phyloP scores from a whole-genome alignment of 37 sponge, comb jelly and placozoan species.

The Spongia lamella region DNA sequence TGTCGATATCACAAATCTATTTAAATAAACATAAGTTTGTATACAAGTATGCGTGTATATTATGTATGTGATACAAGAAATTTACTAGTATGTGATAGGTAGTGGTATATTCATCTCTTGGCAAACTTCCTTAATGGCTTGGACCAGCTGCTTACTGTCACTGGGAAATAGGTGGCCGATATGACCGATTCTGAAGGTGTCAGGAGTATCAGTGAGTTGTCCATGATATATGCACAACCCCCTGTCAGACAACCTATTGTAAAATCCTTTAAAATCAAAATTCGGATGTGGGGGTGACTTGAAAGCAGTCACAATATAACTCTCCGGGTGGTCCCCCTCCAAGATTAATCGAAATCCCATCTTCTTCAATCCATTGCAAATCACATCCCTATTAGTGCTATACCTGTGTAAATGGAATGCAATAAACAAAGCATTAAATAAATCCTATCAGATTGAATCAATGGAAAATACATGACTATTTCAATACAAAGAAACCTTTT shows the following conservation, averaged over 20 bases:
- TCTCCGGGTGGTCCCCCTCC: not conserved
- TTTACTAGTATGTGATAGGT: not conserved
- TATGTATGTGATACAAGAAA: not conserved
- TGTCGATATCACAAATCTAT: no score
- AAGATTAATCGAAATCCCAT: conserved; percentile 2
- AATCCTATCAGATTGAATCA: no score
- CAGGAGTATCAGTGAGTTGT: not conserved
- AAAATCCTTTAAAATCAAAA: conserved; percentile 11
- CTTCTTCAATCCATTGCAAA: conserved; percentile 1
- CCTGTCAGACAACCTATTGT: not conserved
- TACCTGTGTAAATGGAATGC: conserved; percentile 3
- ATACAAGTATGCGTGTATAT: no score
- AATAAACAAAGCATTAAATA: not conserved
- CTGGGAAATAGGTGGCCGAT: conserved; percentile 3
- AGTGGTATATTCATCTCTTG: conserved; percentile 9
- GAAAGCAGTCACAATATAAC: conserved; percentile 18
- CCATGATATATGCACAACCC: conserved; percentile 18
- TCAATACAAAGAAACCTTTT: not conserved
- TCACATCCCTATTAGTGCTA: not conserved
- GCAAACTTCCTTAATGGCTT: conserved; percentile 4
- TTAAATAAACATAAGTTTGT: no score
- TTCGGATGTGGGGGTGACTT: conserved; percentile 10
- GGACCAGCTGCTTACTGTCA: not conserved
- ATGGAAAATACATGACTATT: not conserved
- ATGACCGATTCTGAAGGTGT: conserved; percentile 16